phyloP scores from a whole-genome alignment of 1,140 invertebrate genomes.

The Araneus ventricosus region DNA sequence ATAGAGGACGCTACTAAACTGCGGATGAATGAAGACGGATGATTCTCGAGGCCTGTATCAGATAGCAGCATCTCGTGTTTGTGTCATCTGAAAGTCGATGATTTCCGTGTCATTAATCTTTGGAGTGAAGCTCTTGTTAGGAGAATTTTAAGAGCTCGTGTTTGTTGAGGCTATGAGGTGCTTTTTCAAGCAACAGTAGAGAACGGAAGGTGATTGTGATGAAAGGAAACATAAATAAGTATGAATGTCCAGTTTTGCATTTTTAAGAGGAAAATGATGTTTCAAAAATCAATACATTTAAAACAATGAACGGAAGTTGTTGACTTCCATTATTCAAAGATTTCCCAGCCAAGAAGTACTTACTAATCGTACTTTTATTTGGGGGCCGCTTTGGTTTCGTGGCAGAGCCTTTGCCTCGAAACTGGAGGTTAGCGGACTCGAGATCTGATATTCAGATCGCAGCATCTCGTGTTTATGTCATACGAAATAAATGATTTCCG shows the following conservation, averaged over 20 bases:
- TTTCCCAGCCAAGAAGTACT: too few relatives aligned
- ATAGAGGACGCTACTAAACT: constrained; percentile 7
- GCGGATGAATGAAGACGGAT: neutral
- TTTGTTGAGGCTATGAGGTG: neutral
- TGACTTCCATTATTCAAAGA: too few relatives aligned
- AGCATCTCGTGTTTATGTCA: neutral
- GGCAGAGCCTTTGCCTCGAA: too few relatives aligned
- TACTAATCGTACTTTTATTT: too few relatives aligned
- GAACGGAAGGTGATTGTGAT: neutral
- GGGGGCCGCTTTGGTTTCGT: too few relatives aligned
- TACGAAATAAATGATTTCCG: neutral
- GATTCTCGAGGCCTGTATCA: neutral
- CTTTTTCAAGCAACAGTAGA: neutral
- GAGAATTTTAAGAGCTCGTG: too few relatives aligned
- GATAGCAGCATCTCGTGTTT: neutral
- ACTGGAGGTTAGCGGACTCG: too few relatives aligned
- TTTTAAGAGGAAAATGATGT: too few relatives aligned
- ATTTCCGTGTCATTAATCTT: constrained; percentile 14
- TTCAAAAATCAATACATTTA: too few relatives aligned
- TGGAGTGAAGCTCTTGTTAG: neutral
- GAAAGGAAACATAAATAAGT: too few relatives aligned
- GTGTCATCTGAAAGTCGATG: neutral
- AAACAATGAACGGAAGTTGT: too few relatives aligned
- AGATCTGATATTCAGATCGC: neutral
- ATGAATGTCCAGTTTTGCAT: too few relatives aligned